Evolutionary conservation across 2,888 invertebrate genomes (phyloP).

Genomic region (Platycnemis pennipes): DNA sequence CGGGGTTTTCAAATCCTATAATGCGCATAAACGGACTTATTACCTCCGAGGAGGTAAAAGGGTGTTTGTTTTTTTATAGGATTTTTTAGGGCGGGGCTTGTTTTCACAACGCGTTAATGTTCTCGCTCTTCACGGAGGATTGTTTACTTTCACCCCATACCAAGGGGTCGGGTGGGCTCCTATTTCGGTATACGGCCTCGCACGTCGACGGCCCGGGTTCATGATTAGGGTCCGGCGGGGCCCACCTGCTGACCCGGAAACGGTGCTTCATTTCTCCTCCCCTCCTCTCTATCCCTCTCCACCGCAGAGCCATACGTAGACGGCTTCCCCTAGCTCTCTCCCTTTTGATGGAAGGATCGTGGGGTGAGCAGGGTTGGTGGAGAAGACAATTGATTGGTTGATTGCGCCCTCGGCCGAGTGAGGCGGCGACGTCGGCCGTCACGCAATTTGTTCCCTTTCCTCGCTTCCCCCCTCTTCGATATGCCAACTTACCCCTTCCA

Average conservation of each 20-base stretch:
- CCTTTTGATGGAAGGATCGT: neutral
- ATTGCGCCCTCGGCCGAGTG: slow-evolving; percentile 62
- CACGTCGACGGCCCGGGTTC: neutral
- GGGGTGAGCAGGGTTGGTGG: neutral
- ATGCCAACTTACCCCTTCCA: neutral
- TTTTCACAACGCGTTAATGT: slow-evolving; percentile 50
- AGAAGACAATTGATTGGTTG: slow-evolving; percentile 65
- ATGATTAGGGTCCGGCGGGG: neutral
- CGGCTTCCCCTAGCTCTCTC: neutral
- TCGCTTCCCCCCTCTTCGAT: neutral
- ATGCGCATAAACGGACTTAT: neutral
- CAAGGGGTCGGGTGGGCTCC: neutral
- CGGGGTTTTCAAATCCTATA: neutral
- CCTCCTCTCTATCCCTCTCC: neutral
- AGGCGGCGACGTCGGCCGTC: slow-evolving; percentile 63
- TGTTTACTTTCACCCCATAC: slow-evolving; percentile 1
- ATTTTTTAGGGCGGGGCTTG: slow-evolving; percentile 21
- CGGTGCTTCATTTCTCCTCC: neutral
- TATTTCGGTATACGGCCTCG: neutral
- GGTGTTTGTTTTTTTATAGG: slow-evolving; percentile 12
- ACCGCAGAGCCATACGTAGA: neutral
- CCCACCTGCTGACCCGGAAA: neutral
- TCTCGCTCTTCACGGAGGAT: neutral
- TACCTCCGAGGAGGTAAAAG: neutral
- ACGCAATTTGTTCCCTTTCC: slow-evolving; percentile 23